phyloP scores from a whole-genome alignment of 2,113 vertebrate species.

The Halcyon malimbica region DNA sequence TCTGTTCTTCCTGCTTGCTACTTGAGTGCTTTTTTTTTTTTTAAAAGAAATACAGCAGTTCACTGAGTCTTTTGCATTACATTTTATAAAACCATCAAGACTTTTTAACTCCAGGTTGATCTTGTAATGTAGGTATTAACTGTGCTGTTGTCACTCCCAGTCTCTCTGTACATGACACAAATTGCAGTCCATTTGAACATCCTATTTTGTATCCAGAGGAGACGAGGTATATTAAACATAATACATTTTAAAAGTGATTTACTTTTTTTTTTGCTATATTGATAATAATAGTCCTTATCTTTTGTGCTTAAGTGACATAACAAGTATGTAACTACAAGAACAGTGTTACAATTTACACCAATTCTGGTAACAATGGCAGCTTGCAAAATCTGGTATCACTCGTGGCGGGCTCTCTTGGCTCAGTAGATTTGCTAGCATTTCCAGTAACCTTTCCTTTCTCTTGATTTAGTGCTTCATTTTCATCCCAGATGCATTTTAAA shows the following conservation, averaged over 20 bases:
- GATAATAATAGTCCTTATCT: neutral
- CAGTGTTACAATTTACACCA: neutral
- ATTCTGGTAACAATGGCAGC: neutral
- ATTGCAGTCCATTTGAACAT: neutral
- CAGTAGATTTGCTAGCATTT: neutral
- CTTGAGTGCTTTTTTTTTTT: neutral
- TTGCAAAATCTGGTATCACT: neutral
- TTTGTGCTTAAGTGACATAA: neutral
- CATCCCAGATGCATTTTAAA: neutral
- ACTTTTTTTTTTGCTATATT: neutral
- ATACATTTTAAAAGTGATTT: neutral
- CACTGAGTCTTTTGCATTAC: neutral
- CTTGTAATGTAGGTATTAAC: neutral
- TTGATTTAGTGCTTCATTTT: neutral
- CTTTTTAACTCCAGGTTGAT: neutral
- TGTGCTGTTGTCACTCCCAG: fast-evolving
- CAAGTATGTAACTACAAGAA: neutral
- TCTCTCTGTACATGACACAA: neutral
- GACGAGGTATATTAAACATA: neutral
- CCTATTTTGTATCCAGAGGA: neutral
- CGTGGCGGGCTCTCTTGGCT: neutral
- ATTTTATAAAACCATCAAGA: neutral
- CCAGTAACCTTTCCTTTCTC: neutral
- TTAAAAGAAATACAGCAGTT: neutral
- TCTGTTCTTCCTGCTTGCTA: neutral